phyloP scores from a whole-genome alignment of 37 sponge, comb jelly and placozoan species.

The Beroe forskalii region DNA sequence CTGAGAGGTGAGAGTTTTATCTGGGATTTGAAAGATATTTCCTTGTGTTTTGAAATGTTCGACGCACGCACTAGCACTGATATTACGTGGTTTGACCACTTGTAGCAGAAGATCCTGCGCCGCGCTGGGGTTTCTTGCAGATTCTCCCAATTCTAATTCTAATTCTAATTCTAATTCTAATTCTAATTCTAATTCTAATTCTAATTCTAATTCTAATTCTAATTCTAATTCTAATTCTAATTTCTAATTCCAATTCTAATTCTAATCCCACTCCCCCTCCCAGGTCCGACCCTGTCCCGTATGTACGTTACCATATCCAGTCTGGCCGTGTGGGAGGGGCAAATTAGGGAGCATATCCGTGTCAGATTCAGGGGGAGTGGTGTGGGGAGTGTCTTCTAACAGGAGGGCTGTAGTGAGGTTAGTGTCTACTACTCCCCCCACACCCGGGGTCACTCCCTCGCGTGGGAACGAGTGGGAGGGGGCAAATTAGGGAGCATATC shows the following conservation, averaged over 20 bases:
- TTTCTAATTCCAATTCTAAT: no score
- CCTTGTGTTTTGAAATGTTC: no score
- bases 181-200: no score
- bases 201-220: no score
- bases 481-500: background rate
- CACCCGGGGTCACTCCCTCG: slow-evolving; percentile 14
- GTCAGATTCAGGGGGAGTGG: background rate
- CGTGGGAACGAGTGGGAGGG: background rate
- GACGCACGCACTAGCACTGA: no score
- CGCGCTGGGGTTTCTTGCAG: no score
- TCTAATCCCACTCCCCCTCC: background rate
- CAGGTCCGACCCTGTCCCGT: slow-evolving; percentile 13
- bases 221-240: no score
- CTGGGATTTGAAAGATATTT: no score
- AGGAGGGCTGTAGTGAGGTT: slow-evolving; percentile 33
- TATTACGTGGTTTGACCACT: no score
- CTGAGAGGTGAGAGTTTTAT: background rate
- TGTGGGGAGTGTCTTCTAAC: slow-evolving; percentile 42
- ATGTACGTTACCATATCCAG: slow-evolving; percentile 49
- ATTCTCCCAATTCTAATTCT: no score
- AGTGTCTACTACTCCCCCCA: slow-evolving; percentile 40
- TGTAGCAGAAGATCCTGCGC: no score
- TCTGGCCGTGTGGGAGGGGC: background rate
- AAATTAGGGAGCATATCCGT: background rate
- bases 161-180: no score